Evolutionary conservation across 2,113 vertebrate genomes (phyloP), one percentile per base, ranked within the genome.

Genomic region (Rhagologus leucostigma): DNA sequence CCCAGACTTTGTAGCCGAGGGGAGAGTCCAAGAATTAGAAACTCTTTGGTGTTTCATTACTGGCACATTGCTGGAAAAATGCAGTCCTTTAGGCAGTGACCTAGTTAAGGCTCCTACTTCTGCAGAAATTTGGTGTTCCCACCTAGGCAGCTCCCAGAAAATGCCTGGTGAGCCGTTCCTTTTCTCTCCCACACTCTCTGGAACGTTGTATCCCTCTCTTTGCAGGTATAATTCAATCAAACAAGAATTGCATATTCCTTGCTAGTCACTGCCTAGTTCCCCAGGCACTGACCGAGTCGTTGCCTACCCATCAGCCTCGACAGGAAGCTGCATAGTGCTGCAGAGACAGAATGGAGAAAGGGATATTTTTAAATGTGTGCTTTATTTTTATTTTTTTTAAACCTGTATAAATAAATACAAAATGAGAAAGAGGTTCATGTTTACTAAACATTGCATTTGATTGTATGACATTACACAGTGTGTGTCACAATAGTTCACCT

Each of bases 331-430:
- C 52, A 42, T 57, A 85, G 68, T 50, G 69, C 30, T 93, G 91
- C 73, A 84, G 92, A 93, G 64, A 90, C n/a, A 70, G 87, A 39
- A 50, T 13, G 57, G n/a, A 95, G 42, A 88, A 79, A 91, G 41
- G 62, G 47, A 7, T 91, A 89, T 86, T 87, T 97, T 98, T 96
- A 96, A 95, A 93, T 88, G 89, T 98, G 94, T 97, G 93, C 92
- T 98, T 97, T 98, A 98, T 97, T 98, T 96, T 85, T 59, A 65
- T 89, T 93, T 76, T 82, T 93, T 96, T 97, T 92, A 96, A 97
- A 97, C 95, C 80, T 96, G 93, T 98, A 96, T 96, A 98, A 98
- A 97, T 97, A 98, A 97, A 97, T 98, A 97, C 80, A 98, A 98
- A 98, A 98, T 97, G 95, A 97, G 93, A 98, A 96, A 97, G 95